Conservation (phyloP, 2,797 vertebrate genomes). For the Manis pentadactyla region DNA sequence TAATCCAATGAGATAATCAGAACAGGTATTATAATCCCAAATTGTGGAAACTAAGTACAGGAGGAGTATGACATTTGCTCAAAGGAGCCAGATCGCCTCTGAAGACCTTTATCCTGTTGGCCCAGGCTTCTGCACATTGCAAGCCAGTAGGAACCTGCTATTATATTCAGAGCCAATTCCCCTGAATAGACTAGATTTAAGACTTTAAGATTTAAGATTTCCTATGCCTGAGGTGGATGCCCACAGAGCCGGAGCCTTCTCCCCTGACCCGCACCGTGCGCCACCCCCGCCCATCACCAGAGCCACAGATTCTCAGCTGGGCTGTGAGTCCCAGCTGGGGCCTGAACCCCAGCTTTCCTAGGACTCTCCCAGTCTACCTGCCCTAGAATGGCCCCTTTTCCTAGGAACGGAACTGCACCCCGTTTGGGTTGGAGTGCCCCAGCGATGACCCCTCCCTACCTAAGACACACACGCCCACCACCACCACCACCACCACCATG, state of each 20-base stretch:
- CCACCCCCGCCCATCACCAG: background rate
- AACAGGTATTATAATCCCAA: background rate
- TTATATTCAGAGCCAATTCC: background rate
- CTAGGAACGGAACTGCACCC: background rate
- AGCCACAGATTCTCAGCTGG: background rate
- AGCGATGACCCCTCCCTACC: background rate
- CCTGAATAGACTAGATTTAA: background rate
- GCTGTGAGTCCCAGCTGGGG: background rate
- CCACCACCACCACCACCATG: background rate
- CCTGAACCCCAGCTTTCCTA: background rate
- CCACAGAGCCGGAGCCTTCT: background rate
- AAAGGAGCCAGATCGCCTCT: background rate
- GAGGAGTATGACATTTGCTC: background rate
- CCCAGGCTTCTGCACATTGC: background rate
- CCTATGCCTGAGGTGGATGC: background rate
- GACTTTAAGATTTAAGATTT: background rate
- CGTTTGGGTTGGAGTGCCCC: background rate
- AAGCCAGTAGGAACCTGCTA: background rate
- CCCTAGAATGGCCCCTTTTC: background rate
- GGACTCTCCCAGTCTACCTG: background rate
- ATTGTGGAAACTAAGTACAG: background rate
- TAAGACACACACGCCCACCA: background rate
- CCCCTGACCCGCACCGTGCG: too few relatives aligned
- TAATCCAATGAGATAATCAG: background rate
- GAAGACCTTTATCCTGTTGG: background rate